A percentile compares a stretch with the other conserved stretches of the same genome.
These are phyloP conservation scores for Archilochus colubris DNA, from an alignment of 2,113 vertebrate species.

Conservation along the genomic window DNA sequence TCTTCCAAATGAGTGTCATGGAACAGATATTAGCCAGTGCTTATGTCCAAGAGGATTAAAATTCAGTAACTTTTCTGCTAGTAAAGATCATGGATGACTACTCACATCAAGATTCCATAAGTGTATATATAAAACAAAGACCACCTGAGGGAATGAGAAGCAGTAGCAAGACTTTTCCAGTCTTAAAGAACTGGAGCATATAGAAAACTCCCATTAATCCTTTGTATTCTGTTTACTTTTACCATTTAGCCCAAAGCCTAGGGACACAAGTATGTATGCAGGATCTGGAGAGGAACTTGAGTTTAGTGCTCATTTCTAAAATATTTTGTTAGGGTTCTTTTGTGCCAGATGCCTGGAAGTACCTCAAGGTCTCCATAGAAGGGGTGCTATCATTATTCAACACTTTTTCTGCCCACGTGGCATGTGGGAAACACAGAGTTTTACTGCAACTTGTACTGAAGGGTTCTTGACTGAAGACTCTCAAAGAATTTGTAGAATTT, in stretches of 20 bases:
- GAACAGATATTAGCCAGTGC: not conserved
- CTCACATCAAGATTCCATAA: not conserved
- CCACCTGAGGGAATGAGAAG: not conserved
- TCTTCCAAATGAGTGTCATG: not conserved
- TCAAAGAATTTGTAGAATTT: conserved; percentile 48
- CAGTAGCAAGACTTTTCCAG: not conserved
- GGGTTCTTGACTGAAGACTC: not conserved
- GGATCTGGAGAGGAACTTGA: not conserved
- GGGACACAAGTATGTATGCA: accelerated
- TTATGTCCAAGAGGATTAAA: not conserved
- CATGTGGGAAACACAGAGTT: not conserved
- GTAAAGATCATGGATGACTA: not conserved
- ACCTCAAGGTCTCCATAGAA: not conserved
- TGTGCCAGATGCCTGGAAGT: not conserved
- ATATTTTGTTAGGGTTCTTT: not conserved
- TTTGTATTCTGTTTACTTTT: not conserved
- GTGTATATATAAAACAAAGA: not conserved
- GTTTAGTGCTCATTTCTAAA: not conserved
- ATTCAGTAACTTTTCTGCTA: not conserved
- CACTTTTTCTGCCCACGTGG: not conserved
- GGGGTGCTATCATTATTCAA: not conserved
- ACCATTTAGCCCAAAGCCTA: not conserved
- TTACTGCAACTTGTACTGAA: not conserved
- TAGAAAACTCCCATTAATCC: not conserved
- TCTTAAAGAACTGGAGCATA: not conserved